These are phyloP conservation scores for Sturnira hondurensis DNA, from an alignment of 2,113 vertebrate genomes.

Conservation along the genomic window DNA sequence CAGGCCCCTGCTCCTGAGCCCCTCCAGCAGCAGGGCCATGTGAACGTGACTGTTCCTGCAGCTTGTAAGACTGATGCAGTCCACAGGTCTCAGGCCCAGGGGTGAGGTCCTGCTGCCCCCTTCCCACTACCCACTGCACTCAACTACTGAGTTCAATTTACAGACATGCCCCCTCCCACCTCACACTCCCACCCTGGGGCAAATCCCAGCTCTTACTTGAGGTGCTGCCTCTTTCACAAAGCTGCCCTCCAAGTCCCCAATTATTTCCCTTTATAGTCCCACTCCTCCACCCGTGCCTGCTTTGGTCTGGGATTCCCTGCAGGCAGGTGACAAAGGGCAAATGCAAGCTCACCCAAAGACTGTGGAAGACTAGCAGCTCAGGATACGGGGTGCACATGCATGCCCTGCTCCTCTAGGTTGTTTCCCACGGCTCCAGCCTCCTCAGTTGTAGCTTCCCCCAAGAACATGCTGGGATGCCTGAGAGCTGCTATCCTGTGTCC, in stretches of 20 bases:
- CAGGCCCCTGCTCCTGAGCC: neutral
- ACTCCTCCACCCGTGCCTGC: neutral
- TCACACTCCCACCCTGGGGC: too few relatives aligned
- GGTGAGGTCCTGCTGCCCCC: neutral
- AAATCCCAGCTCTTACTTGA: too few relatives aligned
- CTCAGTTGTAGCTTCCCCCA: too few relatives aligned
- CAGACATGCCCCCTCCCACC: neutral
- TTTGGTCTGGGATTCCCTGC: neutral
- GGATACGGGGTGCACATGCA: too few relatives aligned
- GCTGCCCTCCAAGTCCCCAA: neutral
- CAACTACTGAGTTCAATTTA: too few relatives aligned
- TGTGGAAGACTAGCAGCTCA: too few relatives aligned
- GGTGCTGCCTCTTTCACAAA: neutral
- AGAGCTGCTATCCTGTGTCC: neutral
- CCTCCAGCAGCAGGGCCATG: rapidly evolving
- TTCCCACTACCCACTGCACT: neutral
- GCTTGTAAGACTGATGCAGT: neutral
- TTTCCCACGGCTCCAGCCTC: neutral
- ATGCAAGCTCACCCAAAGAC: rapidly evolving
- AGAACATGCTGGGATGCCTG: rapidly evolving
- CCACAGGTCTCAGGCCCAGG: neutral
- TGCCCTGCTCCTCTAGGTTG: neutral
- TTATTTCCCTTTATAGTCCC: too few relatives aligned
- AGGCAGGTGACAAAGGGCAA: rapidly evolving
- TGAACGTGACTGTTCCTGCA: neutral